Conservation (phyloP, 2,113 vertebrate species). For the Myocastor coypus region DNA sequence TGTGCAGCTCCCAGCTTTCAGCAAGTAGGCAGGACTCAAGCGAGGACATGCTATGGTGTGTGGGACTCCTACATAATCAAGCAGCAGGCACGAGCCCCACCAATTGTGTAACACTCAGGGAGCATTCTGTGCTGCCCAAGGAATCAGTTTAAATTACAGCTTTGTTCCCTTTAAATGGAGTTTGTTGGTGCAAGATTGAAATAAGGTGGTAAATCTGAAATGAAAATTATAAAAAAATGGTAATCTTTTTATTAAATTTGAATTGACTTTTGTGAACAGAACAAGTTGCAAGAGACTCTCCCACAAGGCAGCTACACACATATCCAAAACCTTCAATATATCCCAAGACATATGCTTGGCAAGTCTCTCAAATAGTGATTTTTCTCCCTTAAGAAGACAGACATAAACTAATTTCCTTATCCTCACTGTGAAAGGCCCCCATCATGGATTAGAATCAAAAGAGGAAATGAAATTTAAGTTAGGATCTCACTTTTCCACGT, state of each 20-base stretch:
- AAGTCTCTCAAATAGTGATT: conserved; percentile 29
- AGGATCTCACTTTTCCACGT: neutral
- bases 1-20: neutral
- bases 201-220: conserved; percentile 63
- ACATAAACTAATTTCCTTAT: neutral
- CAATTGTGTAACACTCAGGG: neutral
- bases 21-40: neutral
- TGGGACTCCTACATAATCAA: conserved; percentile 8
- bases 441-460: conserved; percentile 21
- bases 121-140: neutral
- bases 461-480: conserved; percentile 50
- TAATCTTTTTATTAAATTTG: conserved; percentile 80
- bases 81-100: neutral
- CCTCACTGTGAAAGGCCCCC: neutral
- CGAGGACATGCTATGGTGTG: neutral
- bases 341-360: neutral
- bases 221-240: conserved; percentile 63
- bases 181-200: conserved; percentile 55
- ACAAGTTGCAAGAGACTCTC: neutral
- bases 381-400: conserved; percentile 28
- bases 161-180: conserved; percentile 47
- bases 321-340: neutral
- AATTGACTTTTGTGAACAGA: conserved; percentile 56
- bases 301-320: neutral
- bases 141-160: conserved; percentile 72